These are phyloP conservation scores for Acipenser ruthenus DNA, from an alignment of 2,797 vertebrate species.

Conservation along the genomic window DNA sequence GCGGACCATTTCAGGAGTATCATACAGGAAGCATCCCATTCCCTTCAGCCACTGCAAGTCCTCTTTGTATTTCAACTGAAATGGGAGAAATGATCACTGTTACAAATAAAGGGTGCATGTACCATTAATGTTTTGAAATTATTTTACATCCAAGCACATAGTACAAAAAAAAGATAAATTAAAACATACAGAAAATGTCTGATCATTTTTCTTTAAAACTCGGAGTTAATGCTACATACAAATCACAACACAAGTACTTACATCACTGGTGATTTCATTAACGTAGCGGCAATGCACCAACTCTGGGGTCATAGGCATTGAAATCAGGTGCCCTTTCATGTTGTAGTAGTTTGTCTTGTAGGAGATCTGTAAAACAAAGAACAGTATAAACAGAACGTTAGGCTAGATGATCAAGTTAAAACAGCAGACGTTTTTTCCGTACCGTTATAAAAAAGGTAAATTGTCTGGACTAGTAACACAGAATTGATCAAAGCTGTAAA, in stretches of 20 bases:
- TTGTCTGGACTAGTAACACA: no score
- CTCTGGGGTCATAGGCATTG: conserved; percentile 80
- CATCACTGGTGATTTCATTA: conserved; percentile 88
- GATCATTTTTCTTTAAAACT: no score
- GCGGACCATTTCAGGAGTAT: conserved; percentile 88
- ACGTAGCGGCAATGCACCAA: conserved; percentile 82
- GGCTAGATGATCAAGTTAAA: neutral
- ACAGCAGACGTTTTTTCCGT: neutral
- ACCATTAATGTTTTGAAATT: neutral
- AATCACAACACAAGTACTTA: conserved; percentile 40
- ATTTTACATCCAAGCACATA: neutral
- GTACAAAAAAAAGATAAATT: no score
- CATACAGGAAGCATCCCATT: conserved; percentile 84
- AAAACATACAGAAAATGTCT: no score
- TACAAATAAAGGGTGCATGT: neutral
- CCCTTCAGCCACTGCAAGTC: conserved; percentile 85
- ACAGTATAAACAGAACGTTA: no score
- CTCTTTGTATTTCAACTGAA: conserved; percentile 90
- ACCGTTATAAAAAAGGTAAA: no score
- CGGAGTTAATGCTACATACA: neutral
- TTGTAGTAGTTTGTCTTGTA: conserved; percentile 90
- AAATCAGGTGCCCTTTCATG: conserved; percentile 79
- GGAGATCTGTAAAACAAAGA: conserved; percentile 60
- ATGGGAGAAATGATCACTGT: conserved; percentile 19
- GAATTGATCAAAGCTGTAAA: neutral